These are phyloP conservation scores for Anastrepha ludens DNA, from an alignment of 1,140 invertebrate species.

Conservation along the genomic window DNA sequence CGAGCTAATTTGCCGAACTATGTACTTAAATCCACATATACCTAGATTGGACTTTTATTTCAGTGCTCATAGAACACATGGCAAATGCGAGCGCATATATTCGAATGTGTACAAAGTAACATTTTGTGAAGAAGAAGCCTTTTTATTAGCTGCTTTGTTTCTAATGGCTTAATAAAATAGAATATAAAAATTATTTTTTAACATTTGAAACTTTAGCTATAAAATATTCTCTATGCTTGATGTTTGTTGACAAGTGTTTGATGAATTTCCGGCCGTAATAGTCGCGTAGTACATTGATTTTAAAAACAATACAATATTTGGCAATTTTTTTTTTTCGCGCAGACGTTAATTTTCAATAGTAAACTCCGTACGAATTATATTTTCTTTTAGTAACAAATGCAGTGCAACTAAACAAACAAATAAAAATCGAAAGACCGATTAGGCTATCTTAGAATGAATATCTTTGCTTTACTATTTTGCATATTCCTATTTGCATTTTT, in stretches of 20 bases:
- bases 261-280: background rate
- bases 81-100: background rate
- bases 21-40: background rate
- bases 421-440: too few species aligned
- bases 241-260: background rate
- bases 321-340: too few species aligned
- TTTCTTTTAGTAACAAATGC: too few species aligned
- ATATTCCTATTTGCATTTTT: slow-evolving; percentile 40
- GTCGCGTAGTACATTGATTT: background rate
- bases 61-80: background rate
- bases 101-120: background rate
- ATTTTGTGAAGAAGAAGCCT: background rate
- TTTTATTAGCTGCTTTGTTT: too few species aligned
- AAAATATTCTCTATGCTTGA: too few species aligned
- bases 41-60: background rate
- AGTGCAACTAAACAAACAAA: too few species aligned
- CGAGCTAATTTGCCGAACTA: background rate
- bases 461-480: background rate
- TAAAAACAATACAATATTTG: too few species aligned
- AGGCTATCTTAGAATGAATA: background rate
- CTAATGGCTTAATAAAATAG: too few species aligned
- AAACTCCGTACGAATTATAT: too few species aligned
- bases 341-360: too few species aligned
- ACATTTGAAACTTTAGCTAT: too few species aligned
- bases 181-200: too few species aligned